Evolutionary conservation across 2,797 vertebrate genomes (phyloP).

Genomic region (Danio albolineatus): DNA sequence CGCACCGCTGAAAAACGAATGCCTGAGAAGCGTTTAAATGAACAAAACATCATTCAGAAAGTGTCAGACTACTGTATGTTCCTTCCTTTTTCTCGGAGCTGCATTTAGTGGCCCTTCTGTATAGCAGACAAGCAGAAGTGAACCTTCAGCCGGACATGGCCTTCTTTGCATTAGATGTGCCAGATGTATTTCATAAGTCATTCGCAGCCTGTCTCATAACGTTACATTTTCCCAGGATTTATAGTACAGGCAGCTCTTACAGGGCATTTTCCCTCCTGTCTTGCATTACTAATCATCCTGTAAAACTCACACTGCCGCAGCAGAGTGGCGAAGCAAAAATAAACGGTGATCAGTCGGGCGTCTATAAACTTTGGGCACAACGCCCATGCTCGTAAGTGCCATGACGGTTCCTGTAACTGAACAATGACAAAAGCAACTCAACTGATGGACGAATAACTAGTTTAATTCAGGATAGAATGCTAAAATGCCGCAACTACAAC

Average conservation of each 20-base stretch:
- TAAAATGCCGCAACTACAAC: too few relatives aligned
- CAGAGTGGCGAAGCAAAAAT: constrained; percentile 70
- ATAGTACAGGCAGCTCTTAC: constrained; percentile 79
- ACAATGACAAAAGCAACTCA: constrained; percentile 37
- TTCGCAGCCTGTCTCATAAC: constrained; percentile 78
- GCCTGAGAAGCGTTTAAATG: background rate
- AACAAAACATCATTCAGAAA: background rate
- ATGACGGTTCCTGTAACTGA: constrained; percentile 12
- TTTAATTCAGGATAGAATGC: constrained; percentile 13
- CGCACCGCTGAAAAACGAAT: background rate
- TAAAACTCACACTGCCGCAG: constrained; percentile 77
- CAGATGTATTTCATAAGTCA: constrained; percentile 77
- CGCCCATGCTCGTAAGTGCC: constrained; percentile 69
- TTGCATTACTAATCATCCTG: constrained; percentile 69
- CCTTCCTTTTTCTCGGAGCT: constrained; percentile 15
- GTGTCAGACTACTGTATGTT: background rate
- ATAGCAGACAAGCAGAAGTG: constrained; percentile 21
- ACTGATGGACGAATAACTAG: constrained; percentile 44
- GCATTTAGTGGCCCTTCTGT: background rate
- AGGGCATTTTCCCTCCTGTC: constrained; percentile 73
- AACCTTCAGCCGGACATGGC: constrained; percentile 32
- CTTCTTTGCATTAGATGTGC: constrained; percentile 49
- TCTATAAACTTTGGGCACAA: constrained; percentile 74
- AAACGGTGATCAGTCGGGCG: constrained; percentile 68
- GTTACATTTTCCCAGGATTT: constrained; percentile 76